A percentile compares a stretch with the other conserved stretches of the same genome.
phyloP scores from a whole-genome alignment of 2,797 vertebrate species.

The Chelon labrosus region DNA sequence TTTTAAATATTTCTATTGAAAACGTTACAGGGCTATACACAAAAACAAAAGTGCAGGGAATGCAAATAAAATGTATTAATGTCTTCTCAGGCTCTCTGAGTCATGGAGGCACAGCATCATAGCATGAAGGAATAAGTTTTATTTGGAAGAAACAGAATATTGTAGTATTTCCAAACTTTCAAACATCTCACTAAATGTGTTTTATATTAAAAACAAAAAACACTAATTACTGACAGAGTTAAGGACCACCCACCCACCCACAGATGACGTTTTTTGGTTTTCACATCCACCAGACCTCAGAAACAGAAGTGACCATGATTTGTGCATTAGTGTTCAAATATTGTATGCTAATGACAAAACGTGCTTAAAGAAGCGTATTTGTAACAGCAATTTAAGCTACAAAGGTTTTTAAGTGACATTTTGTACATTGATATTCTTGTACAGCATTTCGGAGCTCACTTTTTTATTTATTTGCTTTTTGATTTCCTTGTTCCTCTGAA shows the following conservation, averaged over 20 bases:
- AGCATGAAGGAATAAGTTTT: constrained; percentile 23
- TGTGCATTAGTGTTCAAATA: constrained; percentile 59
- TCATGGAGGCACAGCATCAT: constrained; percentile 42
- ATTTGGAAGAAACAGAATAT: constrained; percentile 43
- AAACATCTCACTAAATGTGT: constrained; percentile 55
- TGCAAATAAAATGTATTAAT: no score
- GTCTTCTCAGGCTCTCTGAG: constrained; percentile 6
- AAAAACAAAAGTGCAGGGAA: no score
- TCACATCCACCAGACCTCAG: constrained; percentile 64
- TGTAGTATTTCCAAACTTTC: constrained; percentile 57
- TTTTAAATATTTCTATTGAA: no score
- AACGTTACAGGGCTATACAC: no score
- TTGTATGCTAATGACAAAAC: constrained; percentile 59
- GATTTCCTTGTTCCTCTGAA: constrained; percentile 68
- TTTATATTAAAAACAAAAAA: constrained; percentile 35
- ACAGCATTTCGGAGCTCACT: constrained; percentile 79
- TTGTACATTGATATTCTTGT: constrained; percentile 87
- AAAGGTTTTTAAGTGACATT: constrained; percentile 81
- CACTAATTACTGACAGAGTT: constrained; percentile 39
- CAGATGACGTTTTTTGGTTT: constrained; percentile 48
- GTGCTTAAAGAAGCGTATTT: constrained; percentile 79
- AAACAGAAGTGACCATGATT: constrained; percentile 72
- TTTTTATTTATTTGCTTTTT: constrained; percentile 82
- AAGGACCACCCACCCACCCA: constrained; percentile 10
- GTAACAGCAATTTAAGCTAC: constrained; percentile 87